Base-by-base conservation (phyloP, 2,797 vertebrate genomes). In the Eleutherodactylus coqui region DNA sequence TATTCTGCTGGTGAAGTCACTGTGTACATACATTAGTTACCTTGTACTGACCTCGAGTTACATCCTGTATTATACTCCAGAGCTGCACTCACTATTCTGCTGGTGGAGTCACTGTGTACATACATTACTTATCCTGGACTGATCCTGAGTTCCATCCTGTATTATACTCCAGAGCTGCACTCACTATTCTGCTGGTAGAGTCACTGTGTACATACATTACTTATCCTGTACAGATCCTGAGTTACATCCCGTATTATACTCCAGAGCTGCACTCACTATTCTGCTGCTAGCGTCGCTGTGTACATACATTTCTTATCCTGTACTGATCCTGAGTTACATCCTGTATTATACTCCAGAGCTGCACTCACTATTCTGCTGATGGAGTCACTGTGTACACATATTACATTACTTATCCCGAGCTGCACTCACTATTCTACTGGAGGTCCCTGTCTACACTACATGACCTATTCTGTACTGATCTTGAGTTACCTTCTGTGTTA, bases 31-130 rank as follows among this genome's bases (percentile, higher is more conserved):
- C 67, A 38, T 69, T 29, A 58, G 24, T 21, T 34, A 69, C 34
- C 21, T 38, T n/a, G n/a, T n/a, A n/a, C n/a, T n/a, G n/a, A n/a
- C n/a, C n/a, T n/a, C n/a, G n/a, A n/a, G n/a, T n/a, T n/a, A n/a
- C n/a, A 24, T 69, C 36, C 19, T 69, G 36, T 69, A 38, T 62
- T 62, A 62, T 62, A 62, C 27, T 32, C 60, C 27, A 62, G 60
- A 62, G 67, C 67, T 69, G 67, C 34, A 41, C 67, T 69, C 67
- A 69, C 67, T 69, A 69, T 69, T 69, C 67, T 69, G 67, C 67
- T 69, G 67, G 67, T 69, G 17, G 8, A 21, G 69, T 43, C 36
- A 41, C 67, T 70, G 67, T 41, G 67, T 45, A 27, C 41, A n/a
- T 73, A 43, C 69, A 72, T 72, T 72, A 72, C 69, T n/a, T 72